Evolutionary conservation across 2,113 vertebrate species (phyloP).

Genomic region (Salvelinus sp.): DNA sequence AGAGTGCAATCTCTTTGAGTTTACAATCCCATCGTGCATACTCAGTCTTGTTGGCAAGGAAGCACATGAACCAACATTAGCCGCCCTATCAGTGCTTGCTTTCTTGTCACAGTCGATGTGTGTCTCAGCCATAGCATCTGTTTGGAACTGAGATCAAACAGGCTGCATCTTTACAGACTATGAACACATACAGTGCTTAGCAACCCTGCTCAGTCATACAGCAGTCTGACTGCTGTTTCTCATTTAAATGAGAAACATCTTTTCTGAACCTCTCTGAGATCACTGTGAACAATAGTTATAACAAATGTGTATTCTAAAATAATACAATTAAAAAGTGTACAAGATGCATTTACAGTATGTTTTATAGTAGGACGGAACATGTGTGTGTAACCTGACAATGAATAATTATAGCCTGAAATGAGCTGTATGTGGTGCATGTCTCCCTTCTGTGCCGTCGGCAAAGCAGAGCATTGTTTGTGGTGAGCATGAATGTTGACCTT

Average conservation of each 20-base stretch:
- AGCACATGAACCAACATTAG: background rate
- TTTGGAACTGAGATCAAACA: too few relatives aligned
- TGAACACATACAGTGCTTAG: too few relatives aligned
- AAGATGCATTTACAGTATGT: background rate
- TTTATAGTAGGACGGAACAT: background rate
- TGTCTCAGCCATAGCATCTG: too few relatives aligned
- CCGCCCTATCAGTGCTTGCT: too few relatives aligned
- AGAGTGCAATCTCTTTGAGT: background rate
- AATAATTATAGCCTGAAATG: conserved; percentile 56
- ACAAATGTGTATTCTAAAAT: too few relatives aligned
- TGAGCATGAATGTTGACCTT: conserved; percentile 88
- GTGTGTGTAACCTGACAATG: conserved; percentile 20
- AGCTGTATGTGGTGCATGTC: conserved; percentile 58
- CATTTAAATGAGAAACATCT: too few relatives aligned
- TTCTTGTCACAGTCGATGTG: too few relatives aligned
- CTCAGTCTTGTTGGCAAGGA: background rate
- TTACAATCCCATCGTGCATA: background rate
- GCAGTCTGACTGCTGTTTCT: background rate
- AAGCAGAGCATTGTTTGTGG: conserved; percentile 89
- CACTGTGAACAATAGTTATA: too few relatives aligned
- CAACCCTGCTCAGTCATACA: background rate
- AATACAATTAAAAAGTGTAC: background rate
- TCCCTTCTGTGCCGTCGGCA: conserved; percentile 72
- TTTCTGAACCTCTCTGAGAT: too few relatives aligned
- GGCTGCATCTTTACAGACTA: too few relatives aligned